phyloP scores from a whole-genome alignment of 2,888 invertebrate genomes.

The Lacanobia oleracea region DNA sequence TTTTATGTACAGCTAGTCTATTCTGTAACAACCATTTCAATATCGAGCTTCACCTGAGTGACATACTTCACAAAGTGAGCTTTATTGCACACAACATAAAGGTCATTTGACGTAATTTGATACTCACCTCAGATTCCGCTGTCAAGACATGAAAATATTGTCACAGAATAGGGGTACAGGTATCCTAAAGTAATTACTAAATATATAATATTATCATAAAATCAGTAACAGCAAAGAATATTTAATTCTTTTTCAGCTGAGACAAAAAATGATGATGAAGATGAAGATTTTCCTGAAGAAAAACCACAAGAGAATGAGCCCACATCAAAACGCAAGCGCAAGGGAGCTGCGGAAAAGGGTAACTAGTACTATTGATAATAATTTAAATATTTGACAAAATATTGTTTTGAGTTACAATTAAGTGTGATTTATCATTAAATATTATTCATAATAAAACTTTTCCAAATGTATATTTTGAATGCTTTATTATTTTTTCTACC shows the following conservation, averaged over 20 bases:
- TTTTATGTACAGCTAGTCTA: too few relatives aligned
- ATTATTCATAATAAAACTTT: constrained; percentile 85
- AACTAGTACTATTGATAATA: constrained; percentile 81
- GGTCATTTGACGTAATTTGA: too few relatives aligned
- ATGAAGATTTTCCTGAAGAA: constrained; percentile 75
- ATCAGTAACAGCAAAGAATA: background rate
- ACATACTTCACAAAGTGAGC: too few relatives aligned
- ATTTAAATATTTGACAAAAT: constrained; percentile 74
- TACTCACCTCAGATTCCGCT: too few relatives aligned
- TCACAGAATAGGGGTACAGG: too few relatives aligned
- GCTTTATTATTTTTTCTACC: constrained; percentile 80
- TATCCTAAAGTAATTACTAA: too few relatives aligned
- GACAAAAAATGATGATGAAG: constrained; percentile 77
- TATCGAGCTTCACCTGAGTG: too few relatives aligned
- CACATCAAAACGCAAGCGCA: constrained; percentile 82
- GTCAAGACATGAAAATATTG: too few relatives aligned
- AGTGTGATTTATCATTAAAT: constrained; percentile 79
- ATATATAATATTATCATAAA: background rate
- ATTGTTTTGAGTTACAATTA: constrained; percentile 82
- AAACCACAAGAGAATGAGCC: constrained; percentile 81
- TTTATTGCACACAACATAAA: too few relatives aligned
- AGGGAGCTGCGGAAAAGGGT: constrained; percentile 86
- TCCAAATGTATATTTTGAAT: constrained; percentile 80
- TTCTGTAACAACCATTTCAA: too few relatives aligned
- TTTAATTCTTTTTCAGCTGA: constrained; percentile 72